phyloP scores from a whole-genome alignment of 2,797 vertebrate species.

The Morelia viridis region DNA sequence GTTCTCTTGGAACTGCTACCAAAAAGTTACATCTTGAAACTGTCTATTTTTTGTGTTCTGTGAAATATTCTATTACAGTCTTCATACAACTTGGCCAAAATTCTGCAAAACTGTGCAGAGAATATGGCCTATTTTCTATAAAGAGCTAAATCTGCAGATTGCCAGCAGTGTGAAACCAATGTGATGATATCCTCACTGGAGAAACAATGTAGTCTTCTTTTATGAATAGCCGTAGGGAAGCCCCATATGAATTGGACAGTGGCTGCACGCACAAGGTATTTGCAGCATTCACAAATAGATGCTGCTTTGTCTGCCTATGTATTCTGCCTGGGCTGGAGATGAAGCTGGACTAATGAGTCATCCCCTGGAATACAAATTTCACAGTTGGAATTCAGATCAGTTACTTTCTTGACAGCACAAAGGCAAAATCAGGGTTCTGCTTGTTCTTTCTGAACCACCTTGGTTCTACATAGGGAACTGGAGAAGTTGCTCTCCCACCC shows the following conservation, averaged over 20 bases:
- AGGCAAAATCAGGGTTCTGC: neutral
- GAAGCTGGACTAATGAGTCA: conserved; percentile 21
- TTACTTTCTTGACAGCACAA: neutral
- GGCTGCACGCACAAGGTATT: neutral
- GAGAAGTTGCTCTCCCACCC: neutral
- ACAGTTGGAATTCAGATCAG: conserved; percentile 32
- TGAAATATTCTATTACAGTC: neutral
- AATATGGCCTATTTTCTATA: neutral
- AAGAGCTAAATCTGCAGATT: neutral
- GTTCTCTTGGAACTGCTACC: neutral
- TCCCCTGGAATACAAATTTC: conserved; percentile 18
- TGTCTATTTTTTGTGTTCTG: neutral
- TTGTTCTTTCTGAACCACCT: neutral
- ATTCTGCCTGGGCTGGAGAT: neutral
- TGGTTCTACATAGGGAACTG: neutral
- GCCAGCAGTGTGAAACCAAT: neutral
- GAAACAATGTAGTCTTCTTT: neutral
- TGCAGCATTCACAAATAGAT: conserved; percentile 21
- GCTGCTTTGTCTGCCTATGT: conserved; percentile 10
- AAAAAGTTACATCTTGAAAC: neutral
- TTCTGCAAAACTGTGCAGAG: neutral
- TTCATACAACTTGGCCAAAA: neutral
- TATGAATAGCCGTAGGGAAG: neutral
- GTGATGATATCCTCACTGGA: neutral
- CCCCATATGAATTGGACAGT: neutral